Percentiles rank a stretch among this genome's conserved stretches.
Evolutionary conservation across 2,888 invertebrate species (phyloP).

Genomic region (Leucophenga maculata): DNA sequence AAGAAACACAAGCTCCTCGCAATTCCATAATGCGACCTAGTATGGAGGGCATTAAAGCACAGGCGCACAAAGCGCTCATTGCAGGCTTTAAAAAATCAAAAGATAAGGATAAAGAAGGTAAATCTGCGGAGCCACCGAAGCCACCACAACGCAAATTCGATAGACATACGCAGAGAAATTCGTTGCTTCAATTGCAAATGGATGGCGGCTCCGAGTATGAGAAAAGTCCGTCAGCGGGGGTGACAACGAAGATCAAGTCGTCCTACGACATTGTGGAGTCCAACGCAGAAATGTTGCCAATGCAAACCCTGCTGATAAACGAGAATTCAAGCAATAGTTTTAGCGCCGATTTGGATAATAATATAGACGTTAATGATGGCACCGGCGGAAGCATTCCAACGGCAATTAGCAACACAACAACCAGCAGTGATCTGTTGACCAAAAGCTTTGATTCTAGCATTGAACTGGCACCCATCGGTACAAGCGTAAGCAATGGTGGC

Average conservation of each 20-base stretch:
- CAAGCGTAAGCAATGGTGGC: slow-evolving; percentile 55
- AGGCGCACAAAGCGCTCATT: slow-evolving; percentile 71
- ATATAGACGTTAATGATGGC: slow-evolving; percentile 63
- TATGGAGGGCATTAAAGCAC: slow-evolving; percentile 71
- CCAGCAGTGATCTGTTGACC: slow-evolving; percentile 66
- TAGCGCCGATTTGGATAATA: slow-evolving; percentile 65
- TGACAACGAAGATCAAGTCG: slow-evolving; percentile 42
- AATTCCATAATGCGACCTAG: slow-evolving; percentile 70
- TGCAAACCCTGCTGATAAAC: slow-evolving; percentile 68
- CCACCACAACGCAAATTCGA: slow-evolving; percentile 70
- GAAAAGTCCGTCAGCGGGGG: slow-evolving; percentile 49
- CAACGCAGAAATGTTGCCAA: slow-evolving; percentile 65
- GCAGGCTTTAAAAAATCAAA: slow-evolving; percentile 72
- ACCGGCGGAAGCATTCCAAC: slow-evolving; percentile 44
- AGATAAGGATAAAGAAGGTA: slow-evolving; percentile 66
- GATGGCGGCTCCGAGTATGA: slow-evolving; percentile 56
- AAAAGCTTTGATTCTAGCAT: slow-evolving; percentile 68
- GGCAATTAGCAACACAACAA: slow-evolving; percentile 56
- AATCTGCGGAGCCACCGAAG: slow-evolving; percentile 60
- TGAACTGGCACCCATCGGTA: slow-evolving; percentile 56
- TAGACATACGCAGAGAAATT: slow-evolving; percentile 68
- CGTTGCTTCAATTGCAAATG: slow-evolving; percentile 66
- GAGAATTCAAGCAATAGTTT: slow-evolving; percentile 68
- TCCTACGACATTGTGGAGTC: slow-evolving; percentile 54
- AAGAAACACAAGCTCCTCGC: slow-evolving; percentile 62